Evolutionary conservation across 2,888 invertebrate species (phyloP).

Genomic region (Philaethria dido): DNA sequence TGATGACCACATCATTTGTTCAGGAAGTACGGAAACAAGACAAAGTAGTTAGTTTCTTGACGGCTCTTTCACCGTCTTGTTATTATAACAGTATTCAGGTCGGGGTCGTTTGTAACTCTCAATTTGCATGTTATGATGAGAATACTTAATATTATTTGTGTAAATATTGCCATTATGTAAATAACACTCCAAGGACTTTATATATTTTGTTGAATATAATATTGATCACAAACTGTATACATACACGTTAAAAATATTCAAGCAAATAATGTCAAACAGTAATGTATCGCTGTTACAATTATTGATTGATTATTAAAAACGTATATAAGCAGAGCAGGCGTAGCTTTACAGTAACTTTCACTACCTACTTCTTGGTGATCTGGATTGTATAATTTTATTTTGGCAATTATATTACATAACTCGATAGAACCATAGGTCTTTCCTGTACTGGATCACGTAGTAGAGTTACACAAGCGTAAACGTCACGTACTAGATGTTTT

Average conservation of each 20-base stretch:
- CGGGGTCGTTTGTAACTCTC: slow-evolving; percentile 21
- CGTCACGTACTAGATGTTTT: slow-evolving; percentile 62
- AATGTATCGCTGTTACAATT: slow-evolving; percentile 25
- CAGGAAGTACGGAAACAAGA: slow-evolving; percentile 37
- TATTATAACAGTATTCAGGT: slow-evolving; percentile 26
- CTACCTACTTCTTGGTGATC: slow-evolving; percentile 62
- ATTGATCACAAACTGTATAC: not conserved
- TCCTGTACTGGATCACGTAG: slow-evolving; percentile 77
- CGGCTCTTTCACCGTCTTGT: slow-evolving; percentile 32
- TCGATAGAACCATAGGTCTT: slow-evolving; percentile 59
- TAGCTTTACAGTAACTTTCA: slow-evolving; percentile 68
- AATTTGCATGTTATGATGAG: slow-evolving; percentile 10
- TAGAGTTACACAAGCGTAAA: slow-evolving; percentile 72
- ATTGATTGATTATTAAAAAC: slow-evolving; percentile 30
- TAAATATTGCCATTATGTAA: not conserved
- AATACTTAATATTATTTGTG: not conserved
- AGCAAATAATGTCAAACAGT: not conserved
- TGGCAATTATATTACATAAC: slow-evolving; percentile 78
- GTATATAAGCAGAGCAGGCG: slow-evolving; percentile 27
- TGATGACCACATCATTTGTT: slow-evolving; percentile 41
- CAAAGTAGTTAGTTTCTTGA: slow-evolving; percentile 32
- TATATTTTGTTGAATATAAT: not conserved
- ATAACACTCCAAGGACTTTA: not conserved
- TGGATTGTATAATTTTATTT: slow-evolving; percentile 66
- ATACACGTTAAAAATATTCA: not conserved